Percentiles rank a stretch among this genome's conserved stretches.
These are phyloP conservation scores for Osmerus mordax DNA, from an alignment of 2,113 vertebrate genomes.

Conservation along the genomic window DNA sequence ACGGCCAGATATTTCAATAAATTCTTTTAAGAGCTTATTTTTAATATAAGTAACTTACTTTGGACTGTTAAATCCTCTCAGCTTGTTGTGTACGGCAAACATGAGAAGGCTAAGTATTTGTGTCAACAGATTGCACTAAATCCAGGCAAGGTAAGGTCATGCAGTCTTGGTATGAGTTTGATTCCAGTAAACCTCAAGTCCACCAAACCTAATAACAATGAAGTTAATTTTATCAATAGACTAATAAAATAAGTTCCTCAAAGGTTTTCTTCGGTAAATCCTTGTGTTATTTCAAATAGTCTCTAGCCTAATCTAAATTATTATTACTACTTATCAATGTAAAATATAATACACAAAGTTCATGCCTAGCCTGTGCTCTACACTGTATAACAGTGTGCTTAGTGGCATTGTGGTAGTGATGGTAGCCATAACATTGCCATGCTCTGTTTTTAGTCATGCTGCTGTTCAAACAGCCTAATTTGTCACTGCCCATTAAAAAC, in stretches of 20 bases:
- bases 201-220: constrained; percentile 15
- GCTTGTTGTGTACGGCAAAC: constrained; percentile 36
- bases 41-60: constrained; percentile 25
- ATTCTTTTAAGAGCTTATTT: constrained; percentile 34
- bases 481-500: constrained; percentile 42
- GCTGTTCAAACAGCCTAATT: constrained; percentile 26
- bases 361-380: constrained; percentile 57
- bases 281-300: constrained; percentile 30
- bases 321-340: constrained; percentile 36
- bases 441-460: constrained; percentile 54
- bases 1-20: constrained; percentile 14
- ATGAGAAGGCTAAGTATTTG: constrained; percentile 38
- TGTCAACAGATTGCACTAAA: constrained; percentile 39
- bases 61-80: constrained; percentile 28
- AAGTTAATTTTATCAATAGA: constrained; percentile 24
- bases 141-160: constrained; percentile 46
- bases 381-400: constrained; percentile 37
- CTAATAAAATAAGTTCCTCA: constrained; percentile 24
- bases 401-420: constrained; percentile 40
- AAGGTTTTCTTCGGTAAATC: constrained; percentile 27
- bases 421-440: constrained; percentile 42
- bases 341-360: constrained; percentile 54
- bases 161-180: constrained; percentile 38
- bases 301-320: constrained; percentile 23
- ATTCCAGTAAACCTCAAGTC: constrained; percentile 26